Conservation (phyloP, 2,113 vertebrate genomes). For the Pterocles orientalis region DNA sequence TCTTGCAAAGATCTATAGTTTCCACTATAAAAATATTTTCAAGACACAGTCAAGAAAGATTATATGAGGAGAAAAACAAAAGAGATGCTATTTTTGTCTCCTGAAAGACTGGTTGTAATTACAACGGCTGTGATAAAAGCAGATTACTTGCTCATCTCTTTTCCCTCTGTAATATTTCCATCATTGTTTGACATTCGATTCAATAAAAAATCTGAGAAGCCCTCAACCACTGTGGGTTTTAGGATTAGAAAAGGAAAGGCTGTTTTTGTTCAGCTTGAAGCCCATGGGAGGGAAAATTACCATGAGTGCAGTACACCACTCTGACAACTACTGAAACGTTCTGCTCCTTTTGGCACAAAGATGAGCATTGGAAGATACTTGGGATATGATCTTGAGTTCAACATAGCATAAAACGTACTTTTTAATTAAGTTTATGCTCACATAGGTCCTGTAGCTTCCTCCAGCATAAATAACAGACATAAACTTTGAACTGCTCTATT, state of each 20-base stretch:
- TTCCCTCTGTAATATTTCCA: neutral
- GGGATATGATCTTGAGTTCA: neutral
- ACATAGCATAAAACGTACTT: neutral
- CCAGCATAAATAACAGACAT: neutral
- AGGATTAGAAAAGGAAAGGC: neutral
- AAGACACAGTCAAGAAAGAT: neutral
- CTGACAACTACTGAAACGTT: neutral
- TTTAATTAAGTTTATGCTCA: neutral
- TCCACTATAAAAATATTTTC: slow-evolving; percentile 6
- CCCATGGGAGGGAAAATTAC: neutral
- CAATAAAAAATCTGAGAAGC: neutral
- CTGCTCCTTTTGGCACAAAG: neutral
- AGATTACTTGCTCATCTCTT: neutral
- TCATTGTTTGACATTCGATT: neutral
- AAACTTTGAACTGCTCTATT: neutral
- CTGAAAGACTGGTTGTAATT: slow-evolving; percentile 31
- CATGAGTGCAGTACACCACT: neutral
- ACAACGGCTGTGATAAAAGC: neutral
- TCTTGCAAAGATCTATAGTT: slow-evolving; percentile 10
- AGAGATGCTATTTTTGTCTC: slow-evolving; percentile 21
- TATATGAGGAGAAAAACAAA: neutral
- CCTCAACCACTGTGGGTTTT: neutral
- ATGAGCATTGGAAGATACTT: neutral
- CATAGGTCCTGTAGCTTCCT: neutral
- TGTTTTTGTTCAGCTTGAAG: neutral